Conservation (phyloP, 2,888 invertebrate species). For the Plutella xylostella region DNA sequence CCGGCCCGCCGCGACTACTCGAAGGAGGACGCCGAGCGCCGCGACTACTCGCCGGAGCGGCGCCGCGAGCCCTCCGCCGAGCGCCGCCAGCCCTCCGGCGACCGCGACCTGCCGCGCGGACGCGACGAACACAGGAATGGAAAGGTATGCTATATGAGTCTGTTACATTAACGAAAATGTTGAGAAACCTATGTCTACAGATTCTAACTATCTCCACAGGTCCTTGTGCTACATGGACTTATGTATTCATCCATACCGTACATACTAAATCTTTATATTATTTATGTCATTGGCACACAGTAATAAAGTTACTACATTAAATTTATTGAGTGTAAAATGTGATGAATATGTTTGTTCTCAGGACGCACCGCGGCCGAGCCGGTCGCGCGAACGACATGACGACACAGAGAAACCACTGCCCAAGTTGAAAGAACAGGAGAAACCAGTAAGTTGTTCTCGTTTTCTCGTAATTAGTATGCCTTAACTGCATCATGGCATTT, state of each 20-base stretch:
- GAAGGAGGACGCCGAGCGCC: slow-evolving; percentile 18
- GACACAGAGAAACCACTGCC: slow-evolving; percentile 69
- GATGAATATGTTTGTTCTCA: too few species aligned
- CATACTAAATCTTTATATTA: too few species aligned
- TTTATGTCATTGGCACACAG: too few species aligned
- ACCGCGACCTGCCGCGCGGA: slow-evolving; percentile 10
- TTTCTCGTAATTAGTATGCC: background rate
- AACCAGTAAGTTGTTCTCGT: slow-evolving; percentile 69
- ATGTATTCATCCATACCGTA: too few species aligned
- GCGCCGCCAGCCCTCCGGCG: too few species aligned
- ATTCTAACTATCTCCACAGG: too few species aligned
- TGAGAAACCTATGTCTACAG: background rate
- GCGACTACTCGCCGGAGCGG: slow-evolving; percentile 18
- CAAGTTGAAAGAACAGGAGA: slow-evolving; percentile 78
- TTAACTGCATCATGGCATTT: too few species aligned
- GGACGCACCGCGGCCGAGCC: slow-evolving; percentile 27
- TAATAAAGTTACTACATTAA: too few species aligned
- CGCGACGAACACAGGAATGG: background rate
- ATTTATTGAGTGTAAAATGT: too few species aligned
- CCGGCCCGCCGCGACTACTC: slow-evolving; percentile 25
- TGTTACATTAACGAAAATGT: background rate
- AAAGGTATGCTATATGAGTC: background rate
- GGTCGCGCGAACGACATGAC: slow-evolving; percentile 39
- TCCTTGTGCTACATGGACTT: too few species aligned
- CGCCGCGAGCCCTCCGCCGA: slow-evolving; percentile 16